Base-by-base conservation (phyloP, 2,888 invertebrate species). In the Tridacna gigas region DNA sequence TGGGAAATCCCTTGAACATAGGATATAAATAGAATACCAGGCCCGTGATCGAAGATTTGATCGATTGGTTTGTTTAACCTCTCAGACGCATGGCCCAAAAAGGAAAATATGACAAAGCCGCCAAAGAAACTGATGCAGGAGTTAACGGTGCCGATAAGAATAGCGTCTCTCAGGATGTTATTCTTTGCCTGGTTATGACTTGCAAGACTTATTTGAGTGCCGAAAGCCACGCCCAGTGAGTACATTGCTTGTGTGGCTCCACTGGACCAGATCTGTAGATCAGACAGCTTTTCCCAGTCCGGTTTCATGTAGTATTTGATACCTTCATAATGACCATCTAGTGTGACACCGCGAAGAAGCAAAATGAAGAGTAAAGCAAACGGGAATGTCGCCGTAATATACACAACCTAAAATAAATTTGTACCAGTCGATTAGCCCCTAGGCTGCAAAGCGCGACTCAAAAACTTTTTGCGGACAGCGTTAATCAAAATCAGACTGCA, bases 11-110 rank as follows among this genome's bases (percentile, higher is more conserved):
- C 85, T 37, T 85, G 79, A 0, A 82, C 47, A 48, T 85, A 85
- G 0, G 82, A 82, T 25, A 85, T 79, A 48, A 85, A 85, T 48
- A 85, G n/a, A 25, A 85, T 37, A n/a, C 79, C 82, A 1, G 85
- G 85, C 47, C 85, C 85, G 18, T 83, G 47, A 9, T 83, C 76
- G 13, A 82, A 48, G 22, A 77, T 61, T 15, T 82, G 75, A n/a
- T 71, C 65, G 20, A 84, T 51, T 0, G 84, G 84, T 51, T 20
- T 65, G 45, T 77, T 76, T 12, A 82, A 74, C 37, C 28, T 77
- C n/a, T 74, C n/a, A 9, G 85, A 74, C 37, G 82, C 82, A 25
- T 82, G 79, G 0, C 84, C 84, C 37, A 84, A 51, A 56, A 84
- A 81, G 9, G 79, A 60, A 63, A 84, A 84, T 5, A 81, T 74